Evolutionary conservation across 2,797 vertebrate species (phyloP), one percentile per base, ranked within the genome.

Genomic region (Nannoperca australis): DNA sequence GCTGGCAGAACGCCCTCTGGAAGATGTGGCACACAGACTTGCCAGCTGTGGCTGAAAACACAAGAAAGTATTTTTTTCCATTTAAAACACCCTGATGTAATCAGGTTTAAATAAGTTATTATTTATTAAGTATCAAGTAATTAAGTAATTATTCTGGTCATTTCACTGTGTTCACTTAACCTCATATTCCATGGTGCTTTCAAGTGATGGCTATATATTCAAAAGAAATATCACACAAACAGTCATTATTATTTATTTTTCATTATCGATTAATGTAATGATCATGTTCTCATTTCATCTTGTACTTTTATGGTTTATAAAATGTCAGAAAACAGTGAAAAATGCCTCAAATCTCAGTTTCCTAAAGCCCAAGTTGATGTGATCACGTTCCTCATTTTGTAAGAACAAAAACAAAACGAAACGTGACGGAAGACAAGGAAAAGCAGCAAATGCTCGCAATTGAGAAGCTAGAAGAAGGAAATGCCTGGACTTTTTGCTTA

Each of bases 21-120:
- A 90, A 17, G 92, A 92, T 2, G 93, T 47, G 53, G 94, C 89
- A 70, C 94, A 95, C 81, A 95, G 82, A 70, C 90, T 95, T 3
- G 84, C 93, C 90, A 94, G 66, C 92, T 95, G 95, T n/a, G 94
- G 94, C 94, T 95, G 79, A 13, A 78, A 60, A 66, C 53, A 75
- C 64, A 13, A 66, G 36, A 76, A 70, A 50, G 4, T 3, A n/a
- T 13, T n/a, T 38, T 24, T 2, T 36, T 40, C 20, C 11, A 64
- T 45, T 69, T 22, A 14, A 22, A 82, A 40, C n/a, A 32, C 12
- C 38, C 61, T 30, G 47, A 15, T 61, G 4, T 10, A 53, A 11
- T 40, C 45, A n/a, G 49, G 15, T 42, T 70, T 78, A 42, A 66
- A n/a, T n/a, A n/a, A n/a, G n/a, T n/a, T n/a, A n/a, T n/a, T n/a